Conservation (phyloP, 1,140 invertebrate species). For the Procambarus clarkii region DNA sequence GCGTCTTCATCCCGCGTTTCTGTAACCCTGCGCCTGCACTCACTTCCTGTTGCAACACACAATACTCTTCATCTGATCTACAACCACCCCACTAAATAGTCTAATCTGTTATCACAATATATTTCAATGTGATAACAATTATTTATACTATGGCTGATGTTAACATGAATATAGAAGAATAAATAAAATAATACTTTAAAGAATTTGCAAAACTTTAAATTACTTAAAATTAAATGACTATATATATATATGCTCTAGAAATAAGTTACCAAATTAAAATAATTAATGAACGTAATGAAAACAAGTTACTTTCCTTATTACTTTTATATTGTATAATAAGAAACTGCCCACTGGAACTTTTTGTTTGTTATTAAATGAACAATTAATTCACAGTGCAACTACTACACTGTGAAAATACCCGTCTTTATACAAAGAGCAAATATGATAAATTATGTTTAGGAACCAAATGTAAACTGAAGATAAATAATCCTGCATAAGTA, state of each 20-base stretch:
- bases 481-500: neutral
- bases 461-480: neutral
- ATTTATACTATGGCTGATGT: neutral
- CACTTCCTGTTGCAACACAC: conserved; percentile 57
- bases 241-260: too few relatives aligned
- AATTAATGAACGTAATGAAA: too few relatives aligned
- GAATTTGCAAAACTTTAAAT: neutral
- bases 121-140: neutral
- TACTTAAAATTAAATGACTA: neutral
- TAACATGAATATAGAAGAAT: neutral
- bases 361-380: too few relatives aligned
- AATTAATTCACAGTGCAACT: neutral
- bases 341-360: too few relatives aligned
- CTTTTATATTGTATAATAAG: too few relatives aligned
- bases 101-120: neutral
- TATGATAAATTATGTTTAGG: neutral
- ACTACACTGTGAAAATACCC: neutral
- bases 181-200: neutral
- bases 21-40: conserved; percentile 44
- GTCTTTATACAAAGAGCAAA: neutral
- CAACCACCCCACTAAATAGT: neutral
- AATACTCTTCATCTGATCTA: conserved; percentile 31
- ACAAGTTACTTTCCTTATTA: too few relatives aligned
- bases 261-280: too few relatives aligned
- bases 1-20: conserved; percentile 36